Conservation (phyloP, 2,113 vertebrate genomes). For the Mohoua ochrocephala region DNA sequence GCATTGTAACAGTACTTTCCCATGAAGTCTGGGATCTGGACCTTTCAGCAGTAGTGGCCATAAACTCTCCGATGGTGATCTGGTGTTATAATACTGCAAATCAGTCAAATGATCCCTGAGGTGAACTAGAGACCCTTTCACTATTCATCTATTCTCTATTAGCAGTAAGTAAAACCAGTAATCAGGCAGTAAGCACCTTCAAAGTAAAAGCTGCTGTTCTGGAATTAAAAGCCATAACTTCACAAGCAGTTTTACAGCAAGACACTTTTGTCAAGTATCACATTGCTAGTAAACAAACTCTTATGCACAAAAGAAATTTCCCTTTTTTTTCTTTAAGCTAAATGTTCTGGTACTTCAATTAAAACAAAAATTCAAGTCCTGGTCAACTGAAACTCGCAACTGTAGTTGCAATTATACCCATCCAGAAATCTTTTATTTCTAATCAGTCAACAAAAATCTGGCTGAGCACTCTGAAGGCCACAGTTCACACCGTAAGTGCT, state of each 20-base stretch:
- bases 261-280: neutral
- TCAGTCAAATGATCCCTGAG: neutral
- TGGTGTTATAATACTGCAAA: neutral
- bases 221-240: neutral
- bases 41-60: neutral
- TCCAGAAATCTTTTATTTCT: neutral
- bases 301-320: neutral
- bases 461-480: neutral
- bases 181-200: neutral
- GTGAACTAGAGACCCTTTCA: neutral
- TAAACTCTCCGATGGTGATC: neutral
- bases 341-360: neutral
- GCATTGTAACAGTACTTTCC: neutral
- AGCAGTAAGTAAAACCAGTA: neutral
- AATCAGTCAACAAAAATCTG: neutral
- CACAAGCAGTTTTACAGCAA: neutral
- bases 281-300: neutral
- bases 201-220: neutral
- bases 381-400: neutral
- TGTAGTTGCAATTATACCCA: neutral
- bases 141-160: neutral
- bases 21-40: neutral
- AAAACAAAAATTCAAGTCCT: neutral
- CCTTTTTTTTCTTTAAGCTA: neutral
- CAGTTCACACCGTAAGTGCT: neutral